Evolutionary conservation across 2,113 vertebrate genomes (phyloP), one percentile per base, ranked within the genome.

Genomic region (Damaliscus lunatus): DNA sequence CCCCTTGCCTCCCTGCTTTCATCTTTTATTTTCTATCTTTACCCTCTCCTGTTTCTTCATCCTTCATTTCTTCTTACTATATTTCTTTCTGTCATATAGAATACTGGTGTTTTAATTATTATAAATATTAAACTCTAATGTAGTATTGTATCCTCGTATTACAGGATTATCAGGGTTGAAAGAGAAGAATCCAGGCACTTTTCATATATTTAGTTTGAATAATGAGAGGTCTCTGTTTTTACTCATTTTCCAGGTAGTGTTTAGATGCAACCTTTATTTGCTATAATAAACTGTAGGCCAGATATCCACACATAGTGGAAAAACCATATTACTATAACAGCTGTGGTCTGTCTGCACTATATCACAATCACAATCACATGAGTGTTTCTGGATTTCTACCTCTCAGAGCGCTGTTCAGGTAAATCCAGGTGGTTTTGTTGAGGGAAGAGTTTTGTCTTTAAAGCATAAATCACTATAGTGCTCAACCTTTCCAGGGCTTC

Each of bases 221-320:
- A 90, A 91, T 81, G 55, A 59, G 17, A 83, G 13, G 17, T 43
- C 3, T 3, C 77, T 97, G 53, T 12, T 92, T 97, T 85, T 89
- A 55, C 31, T 89, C 53, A 67, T 82, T 96, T 96, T 86, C 43
- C n/a, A 96, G 23, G 25, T 81, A 85, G 23, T 53, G 14, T 81
- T 97, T 85, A 80, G 53, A 84, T 71, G 62, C 17, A 81, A 23
- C 4, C n/a, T 88, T 92, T 90, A 90, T 78, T 96, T 93, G 62
- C 21, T 53, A 23, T 84, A 92, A 74, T 91, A 67, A 71, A 85
- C 81, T 92, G 90, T 80, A 88, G 50, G 27, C 17, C 81, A 97
- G 62, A 64, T 88, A 94, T 8, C 29, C 7, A 92, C 17, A 57
- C 5, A 62, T 59, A 78, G 11, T 92, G 27, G 25, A 62, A 77